Evolutionary conservation across 1,140 invertebrate genomes (phyloP), one percentile per base, ranked within the genome.

Genomic region (Drosophila azteca): DNA sequence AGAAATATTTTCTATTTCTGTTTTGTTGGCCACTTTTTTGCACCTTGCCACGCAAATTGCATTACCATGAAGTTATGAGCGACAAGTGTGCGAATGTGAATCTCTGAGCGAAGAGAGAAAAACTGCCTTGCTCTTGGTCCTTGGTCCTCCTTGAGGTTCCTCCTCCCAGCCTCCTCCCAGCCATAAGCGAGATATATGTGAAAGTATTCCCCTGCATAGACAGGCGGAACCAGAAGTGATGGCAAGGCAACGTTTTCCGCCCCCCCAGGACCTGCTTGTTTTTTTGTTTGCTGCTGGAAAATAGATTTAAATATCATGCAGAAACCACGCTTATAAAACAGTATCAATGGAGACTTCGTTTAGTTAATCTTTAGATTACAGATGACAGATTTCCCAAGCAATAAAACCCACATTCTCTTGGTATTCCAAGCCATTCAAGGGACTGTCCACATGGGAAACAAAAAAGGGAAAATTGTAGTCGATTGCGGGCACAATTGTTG

Each of bases 61-160:
- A 71, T 78, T 69, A 70, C 84, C 54, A 71, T 87, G 60, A 87
- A 87, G 82, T 87, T 87, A 87, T 87, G 82, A 87, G 75, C 78
- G 82, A 88, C 83, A 87, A 87, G 82, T 88, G 82, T 82, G 82
- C 70, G 75, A 87, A 85, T 87, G 66, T 84, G 65, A 87, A 76
- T 85, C 83, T 74, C 67, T 44, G 35, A 52, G 24, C 17, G 17
- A 26, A 51, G 24, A 43, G 26, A 60, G 46, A 55, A 65, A 50
- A 49, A 17, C 52, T 69, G 17, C 29, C 54, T 29, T 11, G 9
- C 1, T 48, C 3, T 20, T 26, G 17, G 17, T 20, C n/a, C n/a
- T n/a, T n/a, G n/a, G n/a, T n/a, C n/a, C n/a, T n/a, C n/a, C n/a
- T n/a, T n/a, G n/a, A n/a, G n/a, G n/a, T n/a, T n/a, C n/a, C n/a